Conservation (phyloP, 2,888 invertebrate genomes). For the Balanococcus diminutus region DNA sequence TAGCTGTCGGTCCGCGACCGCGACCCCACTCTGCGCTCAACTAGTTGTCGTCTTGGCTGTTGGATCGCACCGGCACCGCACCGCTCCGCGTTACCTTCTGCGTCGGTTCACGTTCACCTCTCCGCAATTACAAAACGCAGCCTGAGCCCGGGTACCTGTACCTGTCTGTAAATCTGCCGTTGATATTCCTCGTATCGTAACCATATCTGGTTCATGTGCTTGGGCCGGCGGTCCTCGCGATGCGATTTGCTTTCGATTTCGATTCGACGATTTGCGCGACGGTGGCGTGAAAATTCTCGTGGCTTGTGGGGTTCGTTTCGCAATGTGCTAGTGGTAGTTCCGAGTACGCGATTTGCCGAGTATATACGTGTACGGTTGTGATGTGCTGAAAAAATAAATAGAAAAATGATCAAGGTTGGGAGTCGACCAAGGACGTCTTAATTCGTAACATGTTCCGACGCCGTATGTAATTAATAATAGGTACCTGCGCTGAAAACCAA, state of each 20-base stretch:
- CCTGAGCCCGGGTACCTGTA: slow-evolving; percentile 52
- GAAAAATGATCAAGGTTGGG: slow-evolving; percentile 32
- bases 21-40: slow-evolving; percentile 43
- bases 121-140: slow-evolving; percentile 50
- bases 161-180: slow-evolving; percentile 52
- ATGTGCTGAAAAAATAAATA: not conserved
- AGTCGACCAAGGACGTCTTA: slow-evolving; percentile 3
- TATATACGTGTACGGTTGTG: not conserved
- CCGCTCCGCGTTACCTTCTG: not conserved
- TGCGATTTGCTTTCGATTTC: slow-evolving; percentile 50
- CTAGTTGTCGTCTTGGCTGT: not conserved
- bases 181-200: slow-evolving; percentile 43
- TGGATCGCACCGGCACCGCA: not conserved
- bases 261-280: not conserved
- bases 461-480: not conserved
- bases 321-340: not conserved
- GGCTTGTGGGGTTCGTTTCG: not conserved
- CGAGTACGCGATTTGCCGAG: not conserved
- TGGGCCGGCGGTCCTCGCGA: not conserved
- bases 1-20: slow-evolving; percentile 5
- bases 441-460: slow-evolving; percentile 34
- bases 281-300: not conserved
- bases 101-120: no score
- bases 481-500: not conserved
- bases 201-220: slow-evolving; percentile 54